Evolutionary conservation across 2,113 vertebrate genomes (phyloP).

Genomic region (Cyrtonyx montezumae): DNA sequence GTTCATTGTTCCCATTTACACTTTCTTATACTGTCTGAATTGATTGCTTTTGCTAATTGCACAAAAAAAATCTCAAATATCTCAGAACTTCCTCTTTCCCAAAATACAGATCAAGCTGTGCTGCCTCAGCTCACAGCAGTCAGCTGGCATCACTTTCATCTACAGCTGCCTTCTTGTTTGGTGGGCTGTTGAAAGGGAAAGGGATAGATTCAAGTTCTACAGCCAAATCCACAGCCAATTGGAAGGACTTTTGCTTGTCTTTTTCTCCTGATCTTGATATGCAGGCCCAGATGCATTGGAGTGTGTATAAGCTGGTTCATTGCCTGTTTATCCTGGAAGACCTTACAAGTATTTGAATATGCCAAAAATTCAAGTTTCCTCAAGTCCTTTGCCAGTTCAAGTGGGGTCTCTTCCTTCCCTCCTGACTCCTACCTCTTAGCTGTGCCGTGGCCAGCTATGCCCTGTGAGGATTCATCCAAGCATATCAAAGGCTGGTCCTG

Average conservation of each 20-base stretch:
- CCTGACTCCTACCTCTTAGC: background rate
- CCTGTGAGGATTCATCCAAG: background rate
- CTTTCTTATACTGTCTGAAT: background rate
- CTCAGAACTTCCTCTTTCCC: background rate
- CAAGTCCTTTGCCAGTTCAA: background rate
- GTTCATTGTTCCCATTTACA: background rate
- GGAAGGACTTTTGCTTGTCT: background rate
- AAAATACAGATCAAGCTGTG: background rate
- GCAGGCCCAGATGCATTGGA: background rate
- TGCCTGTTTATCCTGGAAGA: conserved; percentile 26
- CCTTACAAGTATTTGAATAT: background rate
- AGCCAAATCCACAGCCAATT: background rate
- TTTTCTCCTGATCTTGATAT: background rate
- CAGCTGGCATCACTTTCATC: background rate
- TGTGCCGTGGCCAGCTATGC: background rate
- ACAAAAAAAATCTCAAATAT: background rate
- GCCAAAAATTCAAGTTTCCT: background rate
- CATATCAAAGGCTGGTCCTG: background rate
- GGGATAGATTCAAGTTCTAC: background rate
- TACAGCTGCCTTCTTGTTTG: background rate
- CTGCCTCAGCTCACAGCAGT: background rate
- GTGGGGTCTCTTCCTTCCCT: background rate
- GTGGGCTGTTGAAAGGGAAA: background rate
- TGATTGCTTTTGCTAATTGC: background rate
- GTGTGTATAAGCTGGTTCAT: background rate